Conservation (phyloP, 2,888 invertebrate species). For the Ellobium chinense region DNA sequence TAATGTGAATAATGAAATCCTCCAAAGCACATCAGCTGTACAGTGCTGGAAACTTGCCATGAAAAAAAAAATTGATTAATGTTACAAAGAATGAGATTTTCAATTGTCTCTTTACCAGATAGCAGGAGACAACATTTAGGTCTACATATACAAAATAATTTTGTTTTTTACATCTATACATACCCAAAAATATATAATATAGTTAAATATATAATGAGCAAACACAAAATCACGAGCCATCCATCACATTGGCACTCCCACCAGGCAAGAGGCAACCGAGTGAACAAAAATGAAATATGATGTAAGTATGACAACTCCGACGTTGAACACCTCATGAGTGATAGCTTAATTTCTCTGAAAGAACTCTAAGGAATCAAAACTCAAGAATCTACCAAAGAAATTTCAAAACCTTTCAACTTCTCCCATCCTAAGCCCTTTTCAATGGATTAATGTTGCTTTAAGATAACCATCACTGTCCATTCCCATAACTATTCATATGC, state of each 20-base stretch:
- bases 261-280: neutral
- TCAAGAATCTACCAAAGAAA: too few species aligned
- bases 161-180: constrained; percentile 6
- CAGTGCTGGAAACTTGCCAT: neutral
- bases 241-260: constrained; percentile 8
- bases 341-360: too few species aligned
- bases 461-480: too few species aligned
- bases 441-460: too few species aligned
- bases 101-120: neutral
- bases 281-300: too few species aligned
- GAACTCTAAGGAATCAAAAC: too few species aligned
- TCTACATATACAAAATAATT: neutral
- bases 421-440: too few species aligned
- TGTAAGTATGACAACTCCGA: too few species aligned
- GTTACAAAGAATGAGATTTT: neutral
- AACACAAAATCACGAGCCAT: constrained; percentile 15
- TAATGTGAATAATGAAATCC: neutral
- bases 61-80: neutral
- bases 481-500: too few species aligned
- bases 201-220: constrained; percentile 1
- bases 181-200: constrained; percentile 5
- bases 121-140: neutral
- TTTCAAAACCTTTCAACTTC: too few species aligned
- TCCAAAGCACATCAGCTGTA: neutral
- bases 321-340: too few species aligned